Percentiles rank a stretch among this genome's conserved stretches.
These are phyloP conservation scores for Myrmecophaga tridactyla DNA, from an alignment of 2,113 vertebrate species.

Conservation along the genomic window DNA sequence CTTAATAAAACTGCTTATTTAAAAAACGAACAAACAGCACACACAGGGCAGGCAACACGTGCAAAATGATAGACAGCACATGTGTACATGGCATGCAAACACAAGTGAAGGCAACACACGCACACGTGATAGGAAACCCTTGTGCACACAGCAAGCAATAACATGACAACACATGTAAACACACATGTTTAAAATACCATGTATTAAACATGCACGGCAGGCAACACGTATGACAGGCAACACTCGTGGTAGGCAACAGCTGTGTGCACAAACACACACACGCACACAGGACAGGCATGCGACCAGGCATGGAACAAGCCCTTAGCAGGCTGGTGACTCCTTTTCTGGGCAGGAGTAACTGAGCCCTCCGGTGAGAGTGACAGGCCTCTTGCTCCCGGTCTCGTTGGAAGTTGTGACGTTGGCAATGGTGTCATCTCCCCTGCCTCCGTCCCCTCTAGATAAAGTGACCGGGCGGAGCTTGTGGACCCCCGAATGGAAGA, in stretches of 20 bases:
- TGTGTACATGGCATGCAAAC: too few species aligned
- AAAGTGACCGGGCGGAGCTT: too few species aligned
- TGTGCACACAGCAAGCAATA: neutral
- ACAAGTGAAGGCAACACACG: too few species aligned
- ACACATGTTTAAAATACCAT: too few species aligned
- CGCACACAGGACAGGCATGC: neutral
- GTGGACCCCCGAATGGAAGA: too few species aligned
- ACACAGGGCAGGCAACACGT: too few species aligned
- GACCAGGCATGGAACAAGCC: fast-evolving
- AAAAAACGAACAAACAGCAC: neutral
- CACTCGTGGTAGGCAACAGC: neutral
- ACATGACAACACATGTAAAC: neutral
- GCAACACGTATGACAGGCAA: neutral
- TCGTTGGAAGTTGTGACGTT: neutral
- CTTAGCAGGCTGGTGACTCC: neutral
- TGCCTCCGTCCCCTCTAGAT: neutral
- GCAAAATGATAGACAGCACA: too few species aligned
- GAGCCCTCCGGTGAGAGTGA: neutral
- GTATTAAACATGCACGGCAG: too few species aligned
- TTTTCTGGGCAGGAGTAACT: too few species aligned
- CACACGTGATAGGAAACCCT: too few species aligned
- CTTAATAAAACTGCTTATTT: too few species aligned
- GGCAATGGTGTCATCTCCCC: neutral
- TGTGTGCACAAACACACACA: neutral
- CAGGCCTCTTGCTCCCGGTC: neutral